Conservation (phyloP, 35 echinoderm and acorn worm species). For the Diadema setosum region DNA sequence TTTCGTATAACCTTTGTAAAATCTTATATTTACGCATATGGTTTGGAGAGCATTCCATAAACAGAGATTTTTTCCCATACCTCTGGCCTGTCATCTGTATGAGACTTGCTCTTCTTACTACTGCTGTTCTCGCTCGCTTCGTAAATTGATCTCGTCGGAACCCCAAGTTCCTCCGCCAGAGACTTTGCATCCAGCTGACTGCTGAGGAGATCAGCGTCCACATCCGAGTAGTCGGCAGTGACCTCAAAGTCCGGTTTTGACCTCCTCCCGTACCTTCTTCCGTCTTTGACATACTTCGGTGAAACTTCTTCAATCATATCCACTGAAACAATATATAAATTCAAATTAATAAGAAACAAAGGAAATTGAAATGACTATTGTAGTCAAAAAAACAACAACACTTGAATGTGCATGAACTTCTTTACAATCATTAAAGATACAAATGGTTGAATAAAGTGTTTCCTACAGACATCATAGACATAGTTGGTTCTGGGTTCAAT, state of each 20-base stretch:
- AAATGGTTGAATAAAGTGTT: too few species aligned
- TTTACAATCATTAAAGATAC: background rate
- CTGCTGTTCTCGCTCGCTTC: background rate
- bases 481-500: too few species aligned
- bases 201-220: constrained; percentile 59
- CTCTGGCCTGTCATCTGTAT: constrained; percentile 55
- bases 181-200: constrained; percentile 2
- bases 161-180: background rate
- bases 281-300: constrained; percentile 86
- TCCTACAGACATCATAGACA: too few species aligned
- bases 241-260: constrained; percentile 79
- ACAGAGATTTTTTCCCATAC: too few species aligned
- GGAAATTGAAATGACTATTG: background rate
- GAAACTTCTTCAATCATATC: constrained; percentile 56
- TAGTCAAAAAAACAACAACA: background rate
- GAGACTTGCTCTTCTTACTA: constrained; percentile 28
- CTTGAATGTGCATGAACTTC: background rate
- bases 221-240: constrained; percentile 60
- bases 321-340: background rate
- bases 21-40: too few species aligned
- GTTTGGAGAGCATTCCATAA: too few species aligned
- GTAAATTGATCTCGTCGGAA: background rate
- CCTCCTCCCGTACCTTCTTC: constrained; percentile 74
- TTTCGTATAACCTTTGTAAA: too few species aligned
- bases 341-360: background rate